A percentile compares a stretch with the other conserved stretches of the same genome.
phyloP scores from a whole-genome alignment of 2,888 invertebrate species.

The Drosophila setosimentum region DNA sequence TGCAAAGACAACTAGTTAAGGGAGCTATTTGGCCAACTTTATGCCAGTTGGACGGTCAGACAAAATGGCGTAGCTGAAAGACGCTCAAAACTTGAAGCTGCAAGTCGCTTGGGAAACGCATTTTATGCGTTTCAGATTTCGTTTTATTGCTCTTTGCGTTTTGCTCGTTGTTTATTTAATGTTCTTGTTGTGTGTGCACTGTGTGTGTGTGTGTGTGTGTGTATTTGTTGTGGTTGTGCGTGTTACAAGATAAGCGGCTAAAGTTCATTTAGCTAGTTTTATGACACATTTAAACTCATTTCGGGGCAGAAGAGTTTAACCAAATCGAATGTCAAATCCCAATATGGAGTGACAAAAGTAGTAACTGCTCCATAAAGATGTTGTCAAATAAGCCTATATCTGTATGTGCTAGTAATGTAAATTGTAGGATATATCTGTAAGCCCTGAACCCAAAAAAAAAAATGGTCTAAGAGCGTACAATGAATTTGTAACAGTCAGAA shows the following conservation, averaged over 20 bases:
- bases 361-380: background rate
- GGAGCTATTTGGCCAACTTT: slow-evolving; percentile 34
- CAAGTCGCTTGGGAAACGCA: slow-evolving; percentile 16
- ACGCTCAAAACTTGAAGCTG: slow-evolving; percentile 25
- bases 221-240: slow-evolving; percentile 12
- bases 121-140: slow-evolving; percentile 23
- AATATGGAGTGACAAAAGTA: background rate
- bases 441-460: background rate
- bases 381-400: background rate
- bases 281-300: slow-evolving; percentile 22
- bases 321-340: slow-evolving; percentile 10
- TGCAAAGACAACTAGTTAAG: slow-evolving; percentile 7
- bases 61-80: slow-evolving; percentile 12
- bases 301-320: background rate
- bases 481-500: background rate
- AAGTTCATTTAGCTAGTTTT: slow-evolving; percentile 49
- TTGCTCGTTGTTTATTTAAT: slow-evolving; percentile 11
- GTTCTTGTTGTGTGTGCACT: slow-evolving; percentile 22
- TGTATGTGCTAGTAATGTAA: too few relatives aligned
- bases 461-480: background rate
- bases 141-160: background rate
- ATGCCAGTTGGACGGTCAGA: slow-evolving; percentile 23
- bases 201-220: slow-evolving; percentile 6
- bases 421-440: background rate
- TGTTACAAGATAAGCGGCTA: slow-evolving; percentile 27